A percentile compares a stretch with the other conserved stretches of the same genome.
Conservation (phyloP, 1,140 invertebrate genomes). For the Drosophila seguyi region DNA sequence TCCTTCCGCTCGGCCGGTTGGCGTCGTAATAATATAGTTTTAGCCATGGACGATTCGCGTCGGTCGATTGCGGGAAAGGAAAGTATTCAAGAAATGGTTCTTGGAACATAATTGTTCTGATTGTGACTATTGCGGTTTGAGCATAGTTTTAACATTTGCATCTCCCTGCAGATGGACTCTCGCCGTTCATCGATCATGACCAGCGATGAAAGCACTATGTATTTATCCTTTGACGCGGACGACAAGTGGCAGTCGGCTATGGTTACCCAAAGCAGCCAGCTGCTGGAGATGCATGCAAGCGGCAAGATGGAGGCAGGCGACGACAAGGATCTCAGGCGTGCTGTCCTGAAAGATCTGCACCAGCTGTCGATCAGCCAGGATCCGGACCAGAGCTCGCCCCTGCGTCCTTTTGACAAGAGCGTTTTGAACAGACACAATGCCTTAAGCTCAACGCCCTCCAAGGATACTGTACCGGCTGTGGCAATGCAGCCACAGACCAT, state of each 20-base stretch:
- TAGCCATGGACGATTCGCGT: conserved; percentile 63
- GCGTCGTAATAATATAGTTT: not conserved
- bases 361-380: conserved; percentile 10
- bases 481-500: not conserved
- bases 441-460: conserved; percentile 70
- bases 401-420: conserved; percentile 68
- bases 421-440: conserved; percentile 69
- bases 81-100: not conserved
- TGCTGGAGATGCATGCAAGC: conserved; percentile 47
- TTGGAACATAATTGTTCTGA: not conserved
- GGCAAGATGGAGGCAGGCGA: conserved; percentile 50
- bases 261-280: conserved; percentile 50
- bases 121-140: not conserved
- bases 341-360: conserved; percentile 38
- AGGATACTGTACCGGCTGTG: conserved; percentile 16
- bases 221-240: conserved; percentile 75
- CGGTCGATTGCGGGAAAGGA: conserved; percentile 43
- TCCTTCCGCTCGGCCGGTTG: conserved; percentile 3
- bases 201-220: conserved; percentile 72
- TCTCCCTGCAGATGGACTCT: conserved; percentile 35
- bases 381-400: conserved; percentile 53
- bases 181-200: conserved; percentile 45
- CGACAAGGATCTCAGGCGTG: conserved; percentile 49
- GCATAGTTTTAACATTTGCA: not conserved
- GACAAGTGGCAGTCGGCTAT: conserved; percentile 67